Percentiles rank a stretch among this genome's conserved stretches.
These are phyloP conservation scores for Nothobranchius furzeri DNA, from an alignment of 2,113 vertebrate species.

Conservation along the genomic window DNA sequence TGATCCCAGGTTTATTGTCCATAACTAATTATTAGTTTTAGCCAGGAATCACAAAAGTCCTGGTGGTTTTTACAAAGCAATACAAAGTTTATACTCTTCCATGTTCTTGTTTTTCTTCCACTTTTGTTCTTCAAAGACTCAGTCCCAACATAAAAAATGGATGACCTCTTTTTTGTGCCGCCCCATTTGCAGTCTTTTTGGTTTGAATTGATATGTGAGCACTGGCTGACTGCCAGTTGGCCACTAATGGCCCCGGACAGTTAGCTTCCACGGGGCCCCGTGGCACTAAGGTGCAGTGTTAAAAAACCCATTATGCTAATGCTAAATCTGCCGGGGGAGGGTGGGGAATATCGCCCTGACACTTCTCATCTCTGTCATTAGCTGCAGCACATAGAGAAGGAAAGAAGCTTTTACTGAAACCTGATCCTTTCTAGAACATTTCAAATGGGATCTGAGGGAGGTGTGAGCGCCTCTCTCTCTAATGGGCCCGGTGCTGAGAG, in stretches of 20 bases:
- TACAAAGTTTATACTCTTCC: no score
- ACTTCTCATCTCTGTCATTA: constrained; percentile 68
- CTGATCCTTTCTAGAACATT: constrained; percentile 53
- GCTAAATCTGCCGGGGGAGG: constrained; percentile 59
- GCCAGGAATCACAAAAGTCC: no score
- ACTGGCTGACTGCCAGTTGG: constrained; percentile 56
- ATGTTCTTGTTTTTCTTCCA: background rate
- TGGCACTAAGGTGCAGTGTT: constrained; percentile 68
- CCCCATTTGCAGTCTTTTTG: constrained; percentile 36
- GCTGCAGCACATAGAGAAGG: constrained; percentile 26
- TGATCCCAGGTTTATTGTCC: no score
- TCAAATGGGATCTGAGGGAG: constrained; percentile 43
- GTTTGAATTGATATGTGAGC: constrained; percentile 53
- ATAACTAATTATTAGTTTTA: no score
- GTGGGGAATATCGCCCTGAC: constrained; percentile 40
- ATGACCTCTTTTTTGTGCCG: constrained; percentile 48
- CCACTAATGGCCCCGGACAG: constrained; percentile 67
- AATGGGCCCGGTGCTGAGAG: constrained; percentile 35
- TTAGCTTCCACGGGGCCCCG: constrained; percentile 46
- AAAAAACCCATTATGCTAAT: constrained; percentile 78
- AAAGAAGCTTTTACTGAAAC: constrained; percentile 59
- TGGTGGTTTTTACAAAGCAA: no score
- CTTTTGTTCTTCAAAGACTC: constrained; percentile 25
- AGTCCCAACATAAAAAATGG: constrained; percentile 51
- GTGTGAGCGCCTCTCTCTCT: constrained; percentile 31